These are phyloP conservation scores for Choristoneura fumiferana DNA, from an alignment of 1,140 invertebrate species.

Conservation along the genomic window DNA sequence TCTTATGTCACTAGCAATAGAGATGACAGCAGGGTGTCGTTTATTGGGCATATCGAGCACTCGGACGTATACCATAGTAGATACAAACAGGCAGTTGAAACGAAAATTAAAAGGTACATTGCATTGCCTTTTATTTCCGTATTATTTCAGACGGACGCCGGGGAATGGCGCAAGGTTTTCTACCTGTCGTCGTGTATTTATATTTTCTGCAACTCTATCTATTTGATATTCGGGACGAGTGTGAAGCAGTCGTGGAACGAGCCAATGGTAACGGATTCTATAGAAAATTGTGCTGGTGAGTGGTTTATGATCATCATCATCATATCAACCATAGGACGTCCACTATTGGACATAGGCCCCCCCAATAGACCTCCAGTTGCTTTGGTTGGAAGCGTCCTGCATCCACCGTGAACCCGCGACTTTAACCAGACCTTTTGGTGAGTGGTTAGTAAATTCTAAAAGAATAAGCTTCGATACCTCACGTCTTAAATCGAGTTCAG, in stretches of 20 bases:
- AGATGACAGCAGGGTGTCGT: too few relatives aligned
- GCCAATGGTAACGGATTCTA: not conserved
- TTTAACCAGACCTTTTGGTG: not conserved
- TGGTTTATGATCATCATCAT: not conserved
- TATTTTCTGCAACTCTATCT: slow-evolving; percentile 80
- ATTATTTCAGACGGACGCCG: slow-evolving; percentile 57
- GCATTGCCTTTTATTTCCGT: not conserved
- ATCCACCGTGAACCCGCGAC: too few relatives aligned
- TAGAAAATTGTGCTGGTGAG: slow-evolving; percentile 1
- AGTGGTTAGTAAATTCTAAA: not conserved
- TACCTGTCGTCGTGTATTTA: slow-evolving; percentile 83
- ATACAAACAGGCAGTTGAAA: too few relatives aligned
- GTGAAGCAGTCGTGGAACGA: slow-evolving; percentile 81
- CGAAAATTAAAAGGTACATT: too few relatives aligned
- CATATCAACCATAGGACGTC: too few relatives aligned
- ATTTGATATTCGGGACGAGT: slow-evolving; percentile 80
- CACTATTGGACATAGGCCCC: too few relatives aligned
- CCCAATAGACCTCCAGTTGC: too few relatives aligned
- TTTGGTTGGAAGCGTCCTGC: too few relatives aligned
- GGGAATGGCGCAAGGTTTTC: slow-evolving; percentile 86
- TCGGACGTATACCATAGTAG: too few relatives aligned
- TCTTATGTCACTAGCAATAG: too few relatives aligned
- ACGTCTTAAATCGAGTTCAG: too few relatives aligned
- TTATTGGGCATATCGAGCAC: too few relatives aligned
- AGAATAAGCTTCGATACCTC: not conserved